These are phyloP conservation scores for Bombyx huttoni DNA, from an alignment of 2,888 invertebrate genomes.

Conservation along the genomic window DNA sequence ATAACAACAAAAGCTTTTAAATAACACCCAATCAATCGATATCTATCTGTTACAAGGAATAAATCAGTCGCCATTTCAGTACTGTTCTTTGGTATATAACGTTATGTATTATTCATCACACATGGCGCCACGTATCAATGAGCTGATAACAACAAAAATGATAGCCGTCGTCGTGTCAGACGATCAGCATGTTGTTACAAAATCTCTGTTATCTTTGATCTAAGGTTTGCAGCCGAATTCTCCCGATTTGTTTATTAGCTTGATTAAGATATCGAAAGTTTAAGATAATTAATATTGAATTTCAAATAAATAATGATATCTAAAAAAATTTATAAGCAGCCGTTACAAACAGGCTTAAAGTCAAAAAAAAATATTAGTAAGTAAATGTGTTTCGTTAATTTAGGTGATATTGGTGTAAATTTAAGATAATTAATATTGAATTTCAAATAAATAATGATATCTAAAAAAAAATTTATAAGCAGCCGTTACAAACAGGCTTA, in stretches of 20 bases:
- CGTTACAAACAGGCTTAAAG: no score
- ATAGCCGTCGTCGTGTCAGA: slow-evolving; percentile 18
- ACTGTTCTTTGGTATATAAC: not conserved
- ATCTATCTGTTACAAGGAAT: not conserved
- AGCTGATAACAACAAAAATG: slow-evolving; percentile 19
- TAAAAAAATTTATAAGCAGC: no score
- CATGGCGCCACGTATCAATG: slow-evolving; percentile 28
- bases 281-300: no score
- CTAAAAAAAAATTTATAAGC: no score
- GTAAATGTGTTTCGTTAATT: no score
- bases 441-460: no score
- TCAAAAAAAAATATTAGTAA: no score
- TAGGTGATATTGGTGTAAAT: no score
- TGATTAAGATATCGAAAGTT: not conserved
- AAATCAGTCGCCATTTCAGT: not conserved
- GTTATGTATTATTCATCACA: not conserved
- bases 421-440: no score
- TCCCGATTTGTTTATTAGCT: not conserved
- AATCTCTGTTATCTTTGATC: not conserved
- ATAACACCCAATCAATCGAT: no score
- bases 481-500: no score
- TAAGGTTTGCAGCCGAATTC: not conserved
- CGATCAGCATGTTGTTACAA: slow-evolving; percentile 6
- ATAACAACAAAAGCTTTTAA: slow-evolving; percentile 20
- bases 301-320: no score